A percentile compares a stretch with the other conserved stretches of the same genome.
Conservation (phyloP, 2,797 vertebrate species). For the Xyrichtys novacula region DNA sequence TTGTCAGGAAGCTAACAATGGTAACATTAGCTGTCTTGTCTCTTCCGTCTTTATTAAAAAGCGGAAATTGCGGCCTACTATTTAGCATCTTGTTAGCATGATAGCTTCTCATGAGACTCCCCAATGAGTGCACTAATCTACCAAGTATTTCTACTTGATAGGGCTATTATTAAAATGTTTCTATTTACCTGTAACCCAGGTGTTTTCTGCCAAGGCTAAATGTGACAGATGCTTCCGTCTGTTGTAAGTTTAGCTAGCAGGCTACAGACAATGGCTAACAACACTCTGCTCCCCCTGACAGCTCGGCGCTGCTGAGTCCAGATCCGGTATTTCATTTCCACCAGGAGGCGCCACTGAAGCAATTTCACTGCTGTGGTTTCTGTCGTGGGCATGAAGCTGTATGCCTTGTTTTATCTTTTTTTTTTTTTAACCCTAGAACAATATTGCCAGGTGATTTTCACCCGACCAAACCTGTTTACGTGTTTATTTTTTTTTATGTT, state of each 20-base stretch:
- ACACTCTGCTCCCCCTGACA: conserved; percentile 30
- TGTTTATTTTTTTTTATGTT: too few relatives aligned
- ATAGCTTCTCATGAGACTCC: conserved; percentile 13
- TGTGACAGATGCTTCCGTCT: conserved; percentile 18
- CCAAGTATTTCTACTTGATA: fast-evolving
- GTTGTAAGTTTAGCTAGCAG: conserved; percentile 21
- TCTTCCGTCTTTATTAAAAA: conserved; percentile 32
- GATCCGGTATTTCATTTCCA: too few relatives aligned
- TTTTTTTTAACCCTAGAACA: too few relatives aligned
- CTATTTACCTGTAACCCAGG: conserved; percentile 78
- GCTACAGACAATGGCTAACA: conserved; percentile 75
- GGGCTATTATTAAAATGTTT: fast-evolving
- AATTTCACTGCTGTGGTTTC: too few relatives aligned
- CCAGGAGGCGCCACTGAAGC: conserved; percentile 59
- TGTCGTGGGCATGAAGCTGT: too few relatives aligned
- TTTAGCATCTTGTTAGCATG: conserved; percentile 35
- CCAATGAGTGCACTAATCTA: background rate
- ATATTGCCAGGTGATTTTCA: too few relatives aligned
- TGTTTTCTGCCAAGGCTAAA: conserved; percentile 51
- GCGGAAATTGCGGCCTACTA: conserved; percentile 54
- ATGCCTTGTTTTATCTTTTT: too few relatives aligned
- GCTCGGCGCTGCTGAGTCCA: too few relatives aligned
- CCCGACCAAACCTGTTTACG: too few relatives aligned
- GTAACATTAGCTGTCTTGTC: conserved; percentile 26
- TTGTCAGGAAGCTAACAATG: conserved; percentile 61